Conservation (phyloP, 2,888 invertebrate species). For the Apotomis turbidana region DNA sequence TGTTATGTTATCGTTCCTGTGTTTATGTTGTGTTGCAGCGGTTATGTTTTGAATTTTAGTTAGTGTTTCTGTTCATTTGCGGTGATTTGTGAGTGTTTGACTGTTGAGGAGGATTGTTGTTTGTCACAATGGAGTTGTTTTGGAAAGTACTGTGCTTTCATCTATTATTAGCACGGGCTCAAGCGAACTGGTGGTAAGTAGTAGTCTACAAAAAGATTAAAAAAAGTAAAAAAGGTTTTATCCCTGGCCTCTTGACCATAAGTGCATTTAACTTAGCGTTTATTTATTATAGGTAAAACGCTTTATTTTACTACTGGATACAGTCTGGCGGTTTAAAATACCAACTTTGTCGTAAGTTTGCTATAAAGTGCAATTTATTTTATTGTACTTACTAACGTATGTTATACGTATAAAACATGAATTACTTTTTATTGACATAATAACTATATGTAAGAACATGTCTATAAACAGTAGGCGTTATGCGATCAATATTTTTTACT, state of each 20-base stretch:
- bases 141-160: conserved; percentile 72
- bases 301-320: conserved; percentile 23
- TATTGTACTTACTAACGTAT: background rate
- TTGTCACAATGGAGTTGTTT: conserved; percentile 71
- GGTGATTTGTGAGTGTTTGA: conserved; percentile 51
- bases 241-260: conserved; percentile 27
- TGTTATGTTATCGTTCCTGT: conserved; percentile 65
- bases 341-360: background rate
- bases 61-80: conserved; percentile 48
- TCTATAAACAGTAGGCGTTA: too few relatives aligned
- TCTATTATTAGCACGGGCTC: conserved; percentile 66
- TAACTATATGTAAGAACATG: too few relatives aligned
- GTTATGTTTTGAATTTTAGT: conserved; percentile 56
- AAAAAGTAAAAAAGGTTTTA: conserved; percentile 14
- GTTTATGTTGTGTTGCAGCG: conserved; percentile 62
- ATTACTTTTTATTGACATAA: too few relatives aligned
- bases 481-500: too few relatives aligned
- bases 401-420: too few relatives aligned
- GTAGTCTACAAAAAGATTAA: conserved; percentile 27
- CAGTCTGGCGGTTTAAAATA: conserved; percentile 21
- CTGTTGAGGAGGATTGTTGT: conserved; percentile 49
- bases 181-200: conserved; percentile 80
- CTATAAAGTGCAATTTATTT: background rate
- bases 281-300: conserved; percentile 28
- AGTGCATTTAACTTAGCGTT: conserved; percentile 7